Conservation (phyloP, 2,113 vertebrate species). For the Marcusenius ussheri region DNA sequence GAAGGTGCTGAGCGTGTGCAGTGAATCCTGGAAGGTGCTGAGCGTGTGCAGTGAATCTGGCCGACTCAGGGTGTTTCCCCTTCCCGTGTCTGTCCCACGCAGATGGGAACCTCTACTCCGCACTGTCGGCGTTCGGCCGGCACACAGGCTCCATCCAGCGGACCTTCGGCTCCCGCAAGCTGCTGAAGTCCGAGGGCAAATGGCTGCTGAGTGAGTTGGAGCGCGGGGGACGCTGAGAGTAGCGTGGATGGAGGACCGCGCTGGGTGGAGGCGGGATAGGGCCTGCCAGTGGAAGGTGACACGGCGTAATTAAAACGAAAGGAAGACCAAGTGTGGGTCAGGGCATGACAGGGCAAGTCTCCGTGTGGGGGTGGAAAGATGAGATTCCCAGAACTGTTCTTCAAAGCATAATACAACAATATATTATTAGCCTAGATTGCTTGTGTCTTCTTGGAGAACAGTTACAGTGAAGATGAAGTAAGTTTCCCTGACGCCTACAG, state of each 20-base stretch:
- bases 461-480: not conserved
- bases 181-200: constrained; percentile 64
- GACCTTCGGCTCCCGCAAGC: constrained; percentile 59
- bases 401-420: not conserved
- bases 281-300: constrained; percentile 5
- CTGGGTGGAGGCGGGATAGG: constrained; percentile 33
- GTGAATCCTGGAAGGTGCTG: not conserved
- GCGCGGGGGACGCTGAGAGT: constrained; percentile 14
- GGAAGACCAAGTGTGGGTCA: not conserved
- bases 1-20: not conserved
- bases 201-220: constrained; percentile 69
- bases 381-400: not conserved
- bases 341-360: not conserved
- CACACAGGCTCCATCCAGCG: constrained; percentile 58
- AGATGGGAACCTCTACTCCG: constrained; percentile 70
- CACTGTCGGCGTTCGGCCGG: constrained; percentile 53
- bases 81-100: not conserved
- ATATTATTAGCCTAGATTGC: not conserved
- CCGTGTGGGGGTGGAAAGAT: not conserved
- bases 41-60: not conserved
- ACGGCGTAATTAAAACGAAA: not conserved
- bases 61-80: not conserved
- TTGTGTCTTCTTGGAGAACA: not conserved
- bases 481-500: not conserved
- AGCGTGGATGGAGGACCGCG: too few species aligned